These are phyloP conservation scores for Apotomis turbidana DNA, from an alignment of 2,888 invertebrate species.

Conservation along the genomic window DNA sequence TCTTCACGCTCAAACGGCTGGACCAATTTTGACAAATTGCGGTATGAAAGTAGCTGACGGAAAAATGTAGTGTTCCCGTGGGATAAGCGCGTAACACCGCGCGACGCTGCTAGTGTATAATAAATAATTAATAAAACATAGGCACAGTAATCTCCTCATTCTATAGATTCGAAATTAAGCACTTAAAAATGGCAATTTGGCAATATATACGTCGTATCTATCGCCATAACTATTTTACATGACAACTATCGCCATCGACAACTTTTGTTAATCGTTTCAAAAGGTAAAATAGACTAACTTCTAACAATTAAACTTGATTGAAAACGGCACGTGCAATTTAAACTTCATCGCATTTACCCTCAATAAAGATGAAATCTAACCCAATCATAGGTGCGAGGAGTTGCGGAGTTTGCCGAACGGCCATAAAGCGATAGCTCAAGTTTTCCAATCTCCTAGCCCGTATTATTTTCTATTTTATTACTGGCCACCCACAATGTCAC, in stretches of 20 bases:
- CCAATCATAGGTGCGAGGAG: conserved; percentile 39
- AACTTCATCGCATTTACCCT: conserved; percentile 20
- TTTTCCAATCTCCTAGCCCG: conserved; percentile 65
- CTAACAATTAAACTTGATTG: conserved; percentile 20
- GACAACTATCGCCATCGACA: background rate
- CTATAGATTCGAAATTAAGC: too few relatives aligned
- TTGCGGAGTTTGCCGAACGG: conserved; percentile 14
- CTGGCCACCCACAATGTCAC: conserved; percentile 55
- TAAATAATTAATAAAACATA: too few relatives aligned
- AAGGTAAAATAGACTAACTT: conserved; percentile 1
- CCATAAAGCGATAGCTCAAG: conserved; percentile 48
- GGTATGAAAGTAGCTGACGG: too few relatives aligned
- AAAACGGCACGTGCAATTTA: conserved; percentile 12
- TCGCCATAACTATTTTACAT: background rate
- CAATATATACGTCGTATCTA: too few relatives aligned
- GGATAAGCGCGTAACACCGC: too few relatives aligned
- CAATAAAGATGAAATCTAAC: conserved; percentile 32
- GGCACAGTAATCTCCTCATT: too few relatives aligned
- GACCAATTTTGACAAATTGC: too few relatives aligned
- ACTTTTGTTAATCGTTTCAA: background rate
- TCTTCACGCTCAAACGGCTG: too few relatives aligned
- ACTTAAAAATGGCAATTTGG: too few relatives aligned
- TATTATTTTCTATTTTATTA: conserved; percentile 63
- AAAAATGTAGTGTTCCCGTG: too few relatives aligned
- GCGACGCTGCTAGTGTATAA: too few relatives aligned